Conservation (phyloP, 1,140 invertebrate genomes). For the Drosophila grimshawi region DNA sequence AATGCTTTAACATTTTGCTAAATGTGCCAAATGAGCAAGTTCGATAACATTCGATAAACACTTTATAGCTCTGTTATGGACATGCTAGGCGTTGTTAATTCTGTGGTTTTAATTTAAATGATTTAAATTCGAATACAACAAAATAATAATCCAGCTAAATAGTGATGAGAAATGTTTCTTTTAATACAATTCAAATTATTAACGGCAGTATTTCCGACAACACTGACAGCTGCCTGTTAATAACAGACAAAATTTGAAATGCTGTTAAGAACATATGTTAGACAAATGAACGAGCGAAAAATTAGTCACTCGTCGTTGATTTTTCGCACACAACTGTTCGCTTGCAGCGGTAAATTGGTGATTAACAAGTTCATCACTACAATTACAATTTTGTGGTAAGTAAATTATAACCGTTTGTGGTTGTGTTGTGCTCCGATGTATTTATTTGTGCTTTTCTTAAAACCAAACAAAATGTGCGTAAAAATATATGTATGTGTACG, state of each 20-base stretch:
- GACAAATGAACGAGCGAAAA: constrained; percentile 17
- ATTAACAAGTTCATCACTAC: constrained; percentile 20
- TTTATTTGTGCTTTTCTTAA: constrained; percentile 28
- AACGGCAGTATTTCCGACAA: too few relatives aligned
- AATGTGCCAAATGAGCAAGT: too few relatives aligned
- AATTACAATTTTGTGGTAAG: constrained; percentile 43
- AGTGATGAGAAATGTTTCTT: too few relatives aligned
- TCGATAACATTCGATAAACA: too few relatives aligned
- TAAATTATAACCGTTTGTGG: constrained; percentile 7
- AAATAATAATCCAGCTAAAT: too few relatives aligned
- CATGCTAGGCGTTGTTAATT: too few relatives aligned
- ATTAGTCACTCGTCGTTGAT: constrained; percentile 30
- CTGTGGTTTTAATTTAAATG: too few relatives aligned
- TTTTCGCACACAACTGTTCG: constrained; percentile 29
- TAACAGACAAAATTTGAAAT: background rate
- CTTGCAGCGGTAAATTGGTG: constrained; percentile 14
- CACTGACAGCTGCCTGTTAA: too few relatives aligned
- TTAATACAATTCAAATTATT: too few relatives aligned
- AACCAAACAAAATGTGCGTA: constrained; percentile 42
- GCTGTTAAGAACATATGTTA: constrained; percentile 24
- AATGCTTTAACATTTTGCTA: background rate
- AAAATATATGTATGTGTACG: constrained; percentile 11
- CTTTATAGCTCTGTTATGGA: too few relatives aligned
- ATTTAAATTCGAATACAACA: too few relatives aligned
- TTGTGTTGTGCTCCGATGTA: constrained; percentile 9